Evolutionary conservation across 2,113 vertebrate genomes (phyloP), one percentile per base, ranked within the genome.

Genomic region (Hyaena hyaena): DNA sequence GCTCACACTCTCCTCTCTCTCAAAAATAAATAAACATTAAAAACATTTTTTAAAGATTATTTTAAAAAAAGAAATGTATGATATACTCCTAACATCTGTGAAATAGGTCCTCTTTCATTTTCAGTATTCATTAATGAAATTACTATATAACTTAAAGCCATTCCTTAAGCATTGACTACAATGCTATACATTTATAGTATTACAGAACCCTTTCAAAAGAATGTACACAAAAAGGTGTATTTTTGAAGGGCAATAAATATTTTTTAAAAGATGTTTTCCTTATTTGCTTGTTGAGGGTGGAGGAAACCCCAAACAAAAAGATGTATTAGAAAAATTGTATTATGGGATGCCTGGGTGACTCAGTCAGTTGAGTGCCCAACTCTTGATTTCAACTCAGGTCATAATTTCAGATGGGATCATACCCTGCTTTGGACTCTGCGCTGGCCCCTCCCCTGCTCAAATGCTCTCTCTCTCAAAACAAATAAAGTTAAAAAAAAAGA

Each of bases 321-420:
- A 39, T 12, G 6, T 1, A 10, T 94, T 93, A 95, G 53, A 97
- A 92, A 95, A 98, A 97, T 68, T 80, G n/a, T 35, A 90, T 68
- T 97, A 98, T 83, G 58, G 58, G 21, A 21, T 23, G 58, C 21
- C 58, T 61, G 58, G 58, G 58, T 24, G 58, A 21, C 58, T 61
- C 58, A 61, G 7, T 23, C 0, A 7, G 21, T 61, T 61, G 21
- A 61, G 58, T 21, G 2, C 21, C 58, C 0, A 3, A 61, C 7
- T 61, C 21, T 9, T 61, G 58, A 24, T 61, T 61, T 61, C 8
- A 23, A 8, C 58, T 61, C 58, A 23, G 58, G 58, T 61, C 58
- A 61, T 61, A 61, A 61, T 19, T 21, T 61, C 21, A 61, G 21
- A 61, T 61, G 58, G 58, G 21, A 61, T 61, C 58, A 61, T 61